Evolutionary conservation across 2,113 vertebrate species (phyloP).

Genomic region (Chaenogobius annularis): DNA sequence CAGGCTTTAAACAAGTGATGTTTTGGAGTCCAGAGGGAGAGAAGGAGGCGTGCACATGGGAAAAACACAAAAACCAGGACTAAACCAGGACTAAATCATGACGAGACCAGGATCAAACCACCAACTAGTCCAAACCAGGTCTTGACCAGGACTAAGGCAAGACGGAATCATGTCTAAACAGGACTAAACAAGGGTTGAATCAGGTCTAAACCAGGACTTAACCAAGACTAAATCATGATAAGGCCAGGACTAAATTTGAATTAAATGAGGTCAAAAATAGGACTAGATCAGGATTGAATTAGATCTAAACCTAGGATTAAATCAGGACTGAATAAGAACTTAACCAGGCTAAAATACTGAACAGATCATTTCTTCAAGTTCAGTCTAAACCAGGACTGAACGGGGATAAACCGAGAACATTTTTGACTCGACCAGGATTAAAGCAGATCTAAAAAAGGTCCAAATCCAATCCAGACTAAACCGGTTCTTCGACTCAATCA

Average conservation of each 20-base stretch:
- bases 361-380: too few relatives aligned
- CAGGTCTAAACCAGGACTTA: not conserved
- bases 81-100: not conserved
- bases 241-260: not conserved
- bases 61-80: not conserved
- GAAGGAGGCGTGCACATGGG: not conserved
- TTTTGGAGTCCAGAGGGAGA: not conserved
- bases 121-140: not conserved
- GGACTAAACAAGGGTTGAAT: not conserved
- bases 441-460: too few relatives aligned
- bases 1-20: constrained; percentile 30
- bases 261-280: not conserved
- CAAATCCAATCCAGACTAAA: too few relatives aligned
- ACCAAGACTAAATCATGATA: not conserved
- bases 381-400: not conserved
- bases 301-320: not conserved
- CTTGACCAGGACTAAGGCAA: not conserved
- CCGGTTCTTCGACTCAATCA: not conserved
- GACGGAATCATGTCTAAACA: not conserved
- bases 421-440: too few relatives aligned
- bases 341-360: too few relatives aligned
- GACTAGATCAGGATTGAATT: not conserved
- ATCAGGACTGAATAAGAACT: not conserved
- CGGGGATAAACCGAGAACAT: too few relatives aligned
- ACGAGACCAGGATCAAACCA: not conserved